Conservation (phyloP, 2,888 invertebrate genomes). For the Ceraclea dissimilis region DNA sequence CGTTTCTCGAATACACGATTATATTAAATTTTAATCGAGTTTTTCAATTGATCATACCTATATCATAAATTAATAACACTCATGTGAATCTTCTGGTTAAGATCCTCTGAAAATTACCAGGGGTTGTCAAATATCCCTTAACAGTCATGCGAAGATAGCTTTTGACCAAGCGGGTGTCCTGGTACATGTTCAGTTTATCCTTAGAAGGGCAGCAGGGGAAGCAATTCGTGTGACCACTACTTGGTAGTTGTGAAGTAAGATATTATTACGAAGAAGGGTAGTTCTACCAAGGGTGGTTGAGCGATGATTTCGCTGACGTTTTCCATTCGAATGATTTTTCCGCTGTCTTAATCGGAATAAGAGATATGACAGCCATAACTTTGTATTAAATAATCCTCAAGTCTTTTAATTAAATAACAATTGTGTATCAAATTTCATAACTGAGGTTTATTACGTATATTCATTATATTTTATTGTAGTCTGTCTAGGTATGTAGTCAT, state of each 20-base stretch:
- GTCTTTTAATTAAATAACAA: not conserved
- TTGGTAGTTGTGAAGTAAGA: not conserved
- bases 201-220: not conserved
- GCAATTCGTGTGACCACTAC: not conserved
- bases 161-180: not conserved
- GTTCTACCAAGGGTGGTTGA: not conserved
- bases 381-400: not conserved
- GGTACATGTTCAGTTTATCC: too few species aligned
- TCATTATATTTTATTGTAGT: too few species aligned
- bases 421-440: too few species aligned
- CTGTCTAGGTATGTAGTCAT: too few species aligned
- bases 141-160: not conserved
- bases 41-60: too few species aligned
- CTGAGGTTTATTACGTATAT: too few species aligned
- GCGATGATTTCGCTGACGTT: constrained; percentile 3
- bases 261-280: too few species aligned
- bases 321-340: not conserved
- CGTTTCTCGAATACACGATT: too few species aligned
- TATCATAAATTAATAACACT: too few species aligned
- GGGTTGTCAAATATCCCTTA: not conserved
- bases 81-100: too few species aligned
- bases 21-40: too few species aligned
- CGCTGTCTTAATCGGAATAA: constrained; percentile 2
- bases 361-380: constrained; percentile 1
- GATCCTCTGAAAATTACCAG: not conserved